phyloP scores from a whole-genome alignment of 2,113 vertebrate species.

The Cisticola juncidis region DNA sequence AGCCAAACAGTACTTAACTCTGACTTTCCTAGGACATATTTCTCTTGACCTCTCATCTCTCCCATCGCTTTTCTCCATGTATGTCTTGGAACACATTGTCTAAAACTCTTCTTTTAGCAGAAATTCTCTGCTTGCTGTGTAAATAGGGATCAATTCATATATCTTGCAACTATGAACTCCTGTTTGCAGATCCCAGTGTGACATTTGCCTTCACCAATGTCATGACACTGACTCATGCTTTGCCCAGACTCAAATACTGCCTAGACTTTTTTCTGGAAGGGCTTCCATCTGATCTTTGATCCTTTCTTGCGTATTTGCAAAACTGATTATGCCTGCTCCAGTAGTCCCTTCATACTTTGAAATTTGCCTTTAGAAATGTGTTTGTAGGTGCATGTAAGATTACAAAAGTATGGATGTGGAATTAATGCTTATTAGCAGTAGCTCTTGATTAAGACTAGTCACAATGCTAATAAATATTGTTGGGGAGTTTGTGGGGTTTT shows the following conservation, averaged over 20 bases:
- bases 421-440: not conserved
- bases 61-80: not conserved
- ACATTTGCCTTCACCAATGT: not conserved
- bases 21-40: not conserved
- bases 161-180: not conserved
- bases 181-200: not conserved
- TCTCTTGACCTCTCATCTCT: not conserved
- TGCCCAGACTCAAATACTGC: not conserved
- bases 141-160: not conserved
- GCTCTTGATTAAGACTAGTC: not conserved
- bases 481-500: not conserved
- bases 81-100: not conserved
- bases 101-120: not conserved
- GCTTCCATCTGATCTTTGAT: not conserved
- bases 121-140: not conserved
- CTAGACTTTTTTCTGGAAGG: not conserved
- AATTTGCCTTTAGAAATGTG: not conserved
- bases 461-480: not conserved
- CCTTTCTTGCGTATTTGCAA: not conserved
- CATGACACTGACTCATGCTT: not conserved
- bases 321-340: not conserved
- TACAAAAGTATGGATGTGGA: not conserved
- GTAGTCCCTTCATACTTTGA: not conserved
- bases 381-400: not conserved
- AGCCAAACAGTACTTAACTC: not conserved